Evolutionary conservation across 2,797 vertebrate genomes (phyloP).

Genomic region (Zalophus californianus): DNA sequence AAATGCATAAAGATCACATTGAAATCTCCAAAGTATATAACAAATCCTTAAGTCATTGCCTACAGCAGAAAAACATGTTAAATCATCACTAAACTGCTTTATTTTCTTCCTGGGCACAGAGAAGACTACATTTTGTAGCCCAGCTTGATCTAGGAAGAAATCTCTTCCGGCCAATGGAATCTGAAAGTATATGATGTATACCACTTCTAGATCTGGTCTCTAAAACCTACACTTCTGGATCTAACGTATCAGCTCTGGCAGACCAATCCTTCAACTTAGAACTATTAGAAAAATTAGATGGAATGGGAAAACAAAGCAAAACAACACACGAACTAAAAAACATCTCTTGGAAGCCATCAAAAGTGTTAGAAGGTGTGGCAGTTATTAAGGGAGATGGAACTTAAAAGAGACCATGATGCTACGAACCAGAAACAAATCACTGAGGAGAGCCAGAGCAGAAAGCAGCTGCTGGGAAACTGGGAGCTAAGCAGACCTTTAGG

Average conservation of each 20-base stretch:
- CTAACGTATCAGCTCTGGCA: neutral
- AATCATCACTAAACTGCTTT: neutral
- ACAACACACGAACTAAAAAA: slow-evolving; percentile 4
- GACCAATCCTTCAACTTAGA: neutral
- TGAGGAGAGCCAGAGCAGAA: neutral
- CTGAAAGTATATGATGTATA: neutral
- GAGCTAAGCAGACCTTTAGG: neutral
- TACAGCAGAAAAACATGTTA: neutral
- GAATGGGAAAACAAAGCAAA: slow-evolving; percentile 3
- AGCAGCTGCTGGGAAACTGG: neutral
- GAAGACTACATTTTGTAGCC: neutral
- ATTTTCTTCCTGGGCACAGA: neutral
- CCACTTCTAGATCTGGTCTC: neutral
- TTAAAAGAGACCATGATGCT: neutral
- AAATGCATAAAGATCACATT: neutral
- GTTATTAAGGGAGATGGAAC: neutral
- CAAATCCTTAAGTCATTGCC: neutral
- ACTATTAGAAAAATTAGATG: neutral
- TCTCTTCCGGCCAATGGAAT: neutral
- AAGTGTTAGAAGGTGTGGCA: neutral
- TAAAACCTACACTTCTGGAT: neutral
- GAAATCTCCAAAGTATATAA: neutral
- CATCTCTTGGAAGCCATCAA: neutral
- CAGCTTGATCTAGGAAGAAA: neutral
- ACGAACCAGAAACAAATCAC: neutral